Base-by-base conservation (phyloP, 2,797 vertebrate genomes). In the Novumbra hubbsi region DNA sequence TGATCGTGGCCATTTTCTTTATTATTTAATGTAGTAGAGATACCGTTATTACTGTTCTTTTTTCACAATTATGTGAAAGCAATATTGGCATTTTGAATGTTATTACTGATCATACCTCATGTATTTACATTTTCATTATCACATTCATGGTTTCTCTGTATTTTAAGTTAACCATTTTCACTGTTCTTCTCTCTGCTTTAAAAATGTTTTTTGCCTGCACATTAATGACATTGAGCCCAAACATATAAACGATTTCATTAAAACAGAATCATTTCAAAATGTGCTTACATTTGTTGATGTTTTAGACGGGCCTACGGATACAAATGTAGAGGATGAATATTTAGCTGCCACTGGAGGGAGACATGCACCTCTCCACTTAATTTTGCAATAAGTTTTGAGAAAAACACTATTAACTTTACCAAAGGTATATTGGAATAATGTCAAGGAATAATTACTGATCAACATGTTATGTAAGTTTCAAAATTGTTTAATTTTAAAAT, bases 321-420 rank as follows among this genome's bases (percentile, higher is more conserved):
- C 11, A 1, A 60, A 60, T 60, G 21, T 21, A 60, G 8, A 3
- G 11, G 12, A 60, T 24, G 55, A 60, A 21, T 60, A 60, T 28
- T 27, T 27, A 32, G 1, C 63, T 11, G 2, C 87, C 87, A 83
- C 88, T 84, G 55, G 89, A 84, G 85, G 85, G 88, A 82, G 88
- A 80, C 82, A 84, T 75, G 52, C 78, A 34, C 80, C 88, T 2
- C 34, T 38, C 34, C 8, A 38, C 8, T 38, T 38, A 2, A 8
- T 68, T 45, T 32, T 70, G 68, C 21, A 73, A 24, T 2, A 9
- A 72, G 27, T 72, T 78, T 19, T 14, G 84, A 80, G 79, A 76
- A 78, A 4, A 30, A 64, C 16, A 27, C 28, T 6, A 5, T 4
- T 28, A 64, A 32, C 28, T 16, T 14, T 21, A 57, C 52, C 52